A percentile compares a stretch with the other conserved stretches of the same genome.
These are phyloP conservation scores for Phylloscopus whistleri DNA, from an alignment of 2,113 vertebrate genomes.

Conservation along the genomic window DNA sequence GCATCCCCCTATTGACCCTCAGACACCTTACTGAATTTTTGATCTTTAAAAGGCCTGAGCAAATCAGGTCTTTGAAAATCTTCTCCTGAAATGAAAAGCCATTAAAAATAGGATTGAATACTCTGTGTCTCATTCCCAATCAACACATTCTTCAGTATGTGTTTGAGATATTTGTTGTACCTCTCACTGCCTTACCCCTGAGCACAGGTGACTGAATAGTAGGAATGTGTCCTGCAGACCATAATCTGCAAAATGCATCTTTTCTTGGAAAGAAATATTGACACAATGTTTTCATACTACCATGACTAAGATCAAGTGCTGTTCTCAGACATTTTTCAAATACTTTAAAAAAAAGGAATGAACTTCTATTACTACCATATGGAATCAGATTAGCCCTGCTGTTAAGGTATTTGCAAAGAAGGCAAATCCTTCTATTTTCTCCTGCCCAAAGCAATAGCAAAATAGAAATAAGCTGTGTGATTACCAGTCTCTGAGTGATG, in stretches of 20 bases:
- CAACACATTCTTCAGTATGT: neutral
- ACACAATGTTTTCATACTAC: neutral
- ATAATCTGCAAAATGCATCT: neutral
- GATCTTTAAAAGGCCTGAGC: neutral
- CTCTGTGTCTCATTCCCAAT: neutral
- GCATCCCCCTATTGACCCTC: neutral
- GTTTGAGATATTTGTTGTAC: neutral
- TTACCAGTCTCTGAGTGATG: neutral
- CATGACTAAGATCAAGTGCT: neutral
- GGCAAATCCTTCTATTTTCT: neutral
- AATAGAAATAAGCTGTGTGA: neutral
- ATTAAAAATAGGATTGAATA: neutral
- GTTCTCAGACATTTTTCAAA: neutral
- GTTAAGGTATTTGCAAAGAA: neutral
- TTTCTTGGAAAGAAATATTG: neutral
- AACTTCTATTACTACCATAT: slow-evolving; percentile 12
- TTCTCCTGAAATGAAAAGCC: neutral
- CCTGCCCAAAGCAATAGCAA: neutral
- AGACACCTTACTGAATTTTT: neutral
- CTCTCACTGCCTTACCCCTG: neutral
- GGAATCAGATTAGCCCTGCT: neutral
- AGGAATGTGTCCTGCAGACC: neutral
- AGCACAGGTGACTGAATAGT: neutral
- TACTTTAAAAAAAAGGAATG: neutral
- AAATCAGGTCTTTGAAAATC: neutral